Base-by-base conservation (phyloP, 2,113 vertebrate genomes). In the Copsychus sechellarum region DNA sequence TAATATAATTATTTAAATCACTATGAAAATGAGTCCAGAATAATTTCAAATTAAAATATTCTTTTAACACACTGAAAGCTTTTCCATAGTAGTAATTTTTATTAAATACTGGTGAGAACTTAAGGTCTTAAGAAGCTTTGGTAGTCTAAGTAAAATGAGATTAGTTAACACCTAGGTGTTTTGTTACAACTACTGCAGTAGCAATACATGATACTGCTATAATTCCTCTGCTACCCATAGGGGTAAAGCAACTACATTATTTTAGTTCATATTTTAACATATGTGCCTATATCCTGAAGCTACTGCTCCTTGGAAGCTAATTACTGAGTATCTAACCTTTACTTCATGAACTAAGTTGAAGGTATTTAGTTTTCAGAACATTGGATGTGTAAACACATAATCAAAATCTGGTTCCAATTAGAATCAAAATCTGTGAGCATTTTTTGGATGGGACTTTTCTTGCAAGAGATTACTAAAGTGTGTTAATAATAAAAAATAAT, bases 401-500 rank as follows among this genome's bases (percentile, higher is more conserved):
- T 65, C 40, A 65, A 72, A 84, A 69, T 38, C 14, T 81, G 69
- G 19, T 42, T 93, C 19, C 29, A 85, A 13, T 64, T 78, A 81
- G 28, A 69, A 42, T 4, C 8, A 81, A 72, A 90, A 45, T 2
- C 16, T 23, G 15, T 45, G 22, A 86, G 8, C 18, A 25, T 51
- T 78, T 73, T 73, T 58, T 88, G 34, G 31, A 70, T 51, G 72
- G 34, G 79, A 67, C 15, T 56, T 83, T 53, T 79, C 29, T 84
- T 95, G 14, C 53, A 79, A 77, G 38, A 74, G 23, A n/a, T 56
- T 92, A 81, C 45, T 76, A 25, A 69, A 79, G 28, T 54, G 70
- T 66, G 33, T 28, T 81, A 90, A 94, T 81, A 90, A 94, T 85
- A 48, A 91, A 88, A 93, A 90, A 51, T 73, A 87, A 85, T 95